Conservation (phyloP, 2,113 vertebrate genomes). For the Aepyceros melampus region DNA sequence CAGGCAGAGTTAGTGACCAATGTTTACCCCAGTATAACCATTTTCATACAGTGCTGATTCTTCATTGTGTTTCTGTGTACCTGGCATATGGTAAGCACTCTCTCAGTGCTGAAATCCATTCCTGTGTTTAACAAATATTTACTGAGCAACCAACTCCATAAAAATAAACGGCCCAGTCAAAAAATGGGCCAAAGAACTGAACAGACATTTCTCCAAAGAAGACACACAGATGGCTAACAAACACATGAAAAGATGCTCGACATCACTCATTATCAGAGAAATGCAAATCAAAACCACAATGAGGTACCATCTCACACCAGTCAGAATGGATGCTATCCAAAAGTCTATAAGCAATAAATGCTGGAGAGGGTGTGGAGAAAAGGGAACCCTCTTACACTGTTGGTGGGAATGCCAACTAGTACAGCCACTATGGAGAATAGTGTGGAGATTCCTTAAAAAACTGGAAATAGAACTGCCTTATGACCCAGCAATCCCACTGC, state of each 20-base stretch:
- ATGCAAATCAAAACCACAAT: not conserved
- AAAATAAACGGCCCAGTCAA: not conserved
- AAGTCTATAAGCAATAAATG: not conserved
- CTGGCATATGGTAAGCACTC: not conserved
- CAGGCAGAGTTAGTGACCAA: not conserved
- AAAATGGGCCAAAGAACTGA: not conserved
- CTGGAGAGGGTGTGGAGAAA: not conserved
- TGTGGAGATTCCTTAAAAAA: not conserved
- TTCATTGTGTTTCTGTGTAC: not conserved
- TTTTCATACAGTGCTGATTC: not conserved
- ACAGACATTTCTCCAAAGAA: not conserved
- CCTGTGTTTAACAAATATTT: not conserved
- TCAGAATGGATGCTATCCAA: not conserved
- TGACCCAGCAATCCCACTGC: not conserved
- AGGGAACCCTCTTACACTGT: not conserved
- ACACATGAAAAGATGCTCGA: not conserved
- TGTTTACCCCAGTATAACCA: not conserved
- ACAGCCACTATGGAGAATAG: not conserved
- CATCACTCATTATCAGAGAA: not conserved
- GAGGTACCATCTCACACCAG: not conserved
- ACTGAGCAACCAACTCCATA: not conserved
- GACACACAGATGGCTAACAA: not conserved
- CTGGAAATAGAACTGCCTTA: not conserved
- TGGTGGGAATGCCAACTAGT: not conserved
- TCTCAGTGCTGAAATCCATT: not conserved